phyloP scores from a whole-genome alignment of 2,797 vertebrate species.

The Prionace glauca region DNA sequence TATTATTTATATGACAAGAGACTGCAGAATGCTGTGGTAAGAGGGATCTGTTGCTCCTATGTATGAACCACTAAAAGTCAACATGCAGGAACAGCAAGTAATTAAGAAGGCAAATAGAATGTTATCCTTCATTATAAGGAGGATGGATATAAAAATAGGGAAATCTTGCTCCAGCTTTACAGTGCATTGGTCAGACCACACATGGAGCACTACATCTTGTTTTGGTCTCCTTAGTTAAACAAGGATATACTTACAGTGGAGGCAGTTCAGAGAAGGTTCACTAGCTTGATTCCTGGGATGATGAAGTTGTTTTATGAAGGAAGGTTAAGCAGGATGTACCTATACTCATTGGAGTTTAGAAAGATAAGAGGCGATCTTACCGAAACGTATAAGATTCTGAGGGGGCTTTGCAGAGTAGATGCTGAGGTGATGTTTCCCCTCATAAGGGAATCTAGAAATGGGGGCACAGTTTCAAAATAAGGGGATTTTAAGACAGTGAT shows the following conservation, averaged over 20 bases:
- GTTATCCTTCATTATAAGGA: background rate
- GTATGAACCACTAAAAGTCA: background rate
- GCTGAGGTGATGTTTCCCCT: background rate
- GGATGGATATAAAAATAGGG: background rate
- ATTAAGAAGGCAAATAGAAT: background rate
- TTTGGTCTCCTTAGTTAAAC: background rate
- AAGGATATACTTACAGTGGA: background rate
- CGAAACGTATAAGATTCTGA: background rate
- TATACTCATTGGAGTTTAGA: background rate
- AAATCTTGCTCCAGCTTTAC: background rate
- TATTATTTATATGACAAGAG: background rate
- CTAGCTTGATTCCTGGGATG: background rate
- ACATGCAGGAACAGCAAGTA: background rate
- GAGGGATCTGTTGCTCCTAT: no score
- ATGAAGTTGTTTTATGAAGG: background rate
- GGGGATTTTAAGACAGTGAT: background rate
- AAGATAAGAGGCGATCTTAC: background rate
- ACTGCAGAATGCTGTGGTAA: background rate
- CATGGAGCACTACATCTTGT: no score
- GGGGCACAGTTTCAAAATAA: background rate
- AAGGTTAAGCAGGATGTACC: background rate
- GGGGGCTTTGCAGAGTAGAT: background rate
- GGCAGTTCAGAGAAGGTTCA: background rate
- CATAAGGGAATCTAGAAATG: background rate
- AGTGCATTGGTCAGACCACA: background rate